Conservation (phyloP, 1,140 invertebrate species). For the Hirudo medicinalis region DNA sequence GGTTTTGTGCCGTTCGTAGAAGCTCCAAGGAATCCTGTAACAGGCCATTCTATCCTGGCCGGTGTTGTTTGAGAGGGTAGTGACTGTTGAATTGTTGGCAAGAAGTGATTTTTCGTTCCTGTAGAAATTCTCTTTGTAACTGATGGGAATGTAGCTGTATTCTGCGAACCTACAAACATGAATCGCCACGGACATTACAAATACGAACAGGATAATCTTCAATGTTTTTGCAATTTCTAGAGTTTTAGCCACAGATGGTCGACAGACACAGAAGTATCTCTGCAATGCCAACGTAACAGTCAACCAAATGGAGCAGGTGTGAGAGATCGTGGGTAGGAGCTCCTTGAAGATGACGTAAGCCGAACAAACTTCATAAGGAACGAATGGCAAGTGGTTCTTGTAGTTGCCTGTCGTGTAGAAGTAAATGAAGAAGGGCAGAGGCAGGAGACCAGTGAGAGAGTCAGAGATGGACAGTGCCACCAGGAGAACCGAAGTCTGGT, state of each 20-base stretch:
- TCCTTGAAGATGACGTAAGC: constrained; percentile 8
- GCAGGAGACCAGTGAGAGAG: constrained; percentile 30
- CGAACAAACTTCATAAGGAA: constrained; percentile 8
- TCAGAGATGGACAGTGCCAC: constrained; percentile 26
- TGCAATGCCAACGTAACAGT: constrained; percentile 22
- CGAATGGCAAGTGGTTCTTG: constrained; percentile 12
- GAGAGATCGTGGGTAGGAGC: constrained; percentile 23
- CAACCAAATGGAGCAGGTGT: constrained; percentile 23
- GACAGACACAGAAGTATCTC: constrained; percentile 23
- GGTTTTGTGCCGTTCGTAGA: neutral
- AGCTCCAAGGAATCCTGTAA: neutral
- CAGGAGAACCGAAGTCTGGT: constrained; percentile 19
- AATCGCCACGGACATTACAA: neutral
- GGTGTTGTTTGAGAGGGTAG: neutral
- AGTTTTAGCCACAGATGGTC: constrained; percentile 17
- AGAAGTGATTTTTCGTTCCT: neutral
- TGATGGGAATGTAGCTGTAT: neutral
- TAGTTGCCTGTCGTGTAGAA: constrained; percentile 16
- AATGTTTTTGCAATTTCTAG: neutral
- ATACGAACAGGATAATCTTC: constrained; percentile 1
- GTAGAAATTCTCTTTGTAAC: neutral
- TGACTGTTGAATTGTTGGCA: neutral
- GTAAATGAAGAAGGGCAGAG: constrained; percentile 15
- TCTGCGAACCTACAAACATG: neutral
- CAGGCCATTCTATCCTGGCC: neutral